Conservation (phyloP, 1,140 invertebrate species). For the Aphis craccivora region DNA sequence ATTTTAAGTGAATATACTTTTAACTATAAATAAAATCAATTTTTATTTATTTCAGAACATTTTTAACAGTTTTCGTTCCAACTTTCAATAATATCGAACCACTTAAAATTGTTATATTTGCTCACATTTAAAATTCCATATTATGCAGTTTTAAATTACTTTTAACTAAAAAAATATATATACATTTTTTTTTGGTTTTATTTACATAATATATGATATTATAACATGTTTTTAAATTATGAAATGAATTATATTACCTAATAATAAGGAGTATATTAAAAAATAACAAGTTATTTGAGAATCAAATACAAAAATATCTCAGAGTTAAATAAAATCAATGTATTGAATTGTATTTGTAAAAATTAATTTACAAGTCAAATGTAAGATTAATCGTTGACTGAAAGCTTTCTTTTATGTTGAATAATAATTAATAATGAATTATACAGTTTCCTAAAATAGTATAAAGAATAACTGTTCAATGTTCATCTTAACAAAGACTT, state of each 20-base stretch:
- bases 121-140: neutral
- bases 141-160: too few relatives aligned
- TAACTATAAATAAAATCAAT: neutral
- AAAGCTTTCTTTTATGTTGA: slow-evolving; percentile 27
- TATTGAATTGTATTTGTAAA: neutral
- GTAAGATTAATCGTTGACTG: neutral
- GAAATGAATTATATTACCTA: neutral
- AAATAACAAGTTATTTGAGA: neutral
- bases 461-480: slow-evolving; percentile 17
- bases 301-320: neutral
- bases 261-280: neutral
- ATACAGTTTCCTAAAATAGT: slow-evolving; percentile 5
- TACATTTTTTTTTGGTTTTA: too few relatives aligned
- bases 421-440: slow-evolving; percentile 33
- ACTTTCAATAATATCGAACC: neutral
- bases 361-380: slow-evolving; percentile 50
- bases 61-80: neutral
- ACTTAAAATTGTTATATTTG: neutral
- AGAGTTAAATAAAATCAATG: neutral
- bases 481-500: neutral
- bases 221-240: neutral
- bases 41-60: neutral
- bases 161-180: neutral
- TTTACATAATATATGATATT: too few relatives aligned
- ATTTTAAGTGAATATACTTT: neutral